Conservation (phyloP, 2,113 vertebrate genomes). For the Chrysemys picta region DNA sequence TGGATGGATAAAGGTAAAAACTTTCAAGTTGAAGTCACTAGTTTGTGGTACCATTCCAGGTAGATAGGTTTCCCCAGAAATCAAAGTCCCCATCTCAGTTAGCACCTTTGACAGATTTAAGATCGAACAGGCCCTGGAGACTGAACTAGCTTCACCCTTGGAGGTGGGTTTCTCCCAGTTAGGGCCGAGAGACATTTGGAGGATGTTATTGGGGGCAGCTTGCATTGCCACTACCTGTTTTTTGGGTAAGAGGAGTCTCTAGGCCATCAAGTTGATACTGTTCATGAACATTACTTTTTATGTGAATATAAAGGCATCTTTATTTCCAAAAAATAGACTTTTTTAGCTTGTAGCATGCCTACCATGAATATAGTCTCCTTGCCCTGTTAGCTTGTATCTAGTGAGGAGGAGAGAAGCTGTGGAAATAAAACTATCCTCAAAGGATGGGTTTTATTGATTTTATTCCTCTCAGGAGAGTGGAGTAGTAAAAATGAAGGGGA, state of each 20-base stretch:
- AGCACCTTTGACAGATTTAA: neutral
- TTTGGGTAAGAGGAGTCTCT: neutral
- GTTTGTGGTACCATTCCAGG: slow-evolving; percentile 11
- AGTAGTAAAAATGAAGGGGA: neutral
- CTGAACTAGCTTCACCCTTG: neutral
- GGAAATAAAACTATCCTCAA: slow-evolving; percentile 44
- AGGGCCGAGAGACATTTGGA: neutral
- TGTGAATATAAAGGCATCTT: neutral
- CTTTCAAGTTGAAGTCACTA: neutral
- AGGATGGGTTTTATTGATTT: slow-evolving; percentile 26
- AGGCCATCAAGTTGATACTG: neutral
- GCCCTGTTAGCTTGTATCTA: slow-evolving; percentile 16
- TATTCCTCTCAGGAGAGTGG: slow-evolving; percentile 24
- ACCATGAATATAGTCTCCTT: slow-evolving; percentile 2
- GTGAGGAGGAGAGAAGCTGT: slow-evolving; percentile 25
- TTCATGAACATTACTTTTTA: neutral
- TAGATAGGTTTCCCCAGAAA: neutral
- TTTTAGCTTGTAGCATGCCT: neutral
- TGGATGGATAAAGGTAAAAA: neutral
- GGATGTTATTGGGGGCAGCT: neutral
- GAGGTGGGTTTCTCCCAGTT: neutral
- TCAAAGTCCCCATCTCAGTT: slow-evolving; percentile 12
- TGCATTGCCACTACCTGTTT: neutral
- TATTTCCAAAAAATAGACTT: neutral
- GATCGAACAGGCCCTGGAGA: neutral